A percentile compares a stretch with the other conserved stretches of the same genome.
phyloP scores from a whole-genome alignment of 2,797 vertebrate genomes.

The Diplodus sargus region DNA sequence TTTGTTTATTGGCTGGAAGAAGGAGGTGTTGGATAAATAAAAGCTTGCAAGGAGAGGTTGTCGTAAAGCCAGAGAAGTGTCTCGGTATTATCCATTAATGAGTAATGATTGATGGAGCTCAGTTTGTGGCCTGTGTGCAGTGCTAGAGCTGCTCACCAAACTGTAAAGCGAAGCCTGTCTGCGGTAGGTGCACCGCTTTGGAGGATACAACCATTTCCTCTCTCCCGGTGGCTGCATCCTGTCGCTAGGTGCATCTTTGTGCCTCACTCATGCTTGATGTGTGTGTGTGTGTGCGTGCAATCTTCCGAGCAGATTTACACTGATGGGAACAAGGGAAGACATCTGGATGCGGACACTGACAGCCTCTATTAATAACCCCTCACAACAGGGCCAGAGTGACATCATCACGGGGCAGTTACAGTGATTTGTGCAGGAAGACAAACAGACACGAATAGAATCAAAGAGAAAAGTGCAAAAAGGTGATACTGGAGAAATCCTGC shows the following conservation, averaged over 20 bases:
- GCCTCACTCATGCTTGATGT: slow-evolving; percentile 55
- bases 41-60: slow-evolving; percentile 18
- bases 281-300: slow-evolving; percentile 53
- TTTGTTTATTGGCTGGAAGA: slow-evolving; percentile 65
- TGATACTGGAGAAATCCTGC: slow-evolving; percentile 41
- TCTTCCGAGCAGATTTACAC: slow-evolving; percentile 75
- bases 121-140: not conserved
- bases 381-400: slow-evolving; percentile 77
- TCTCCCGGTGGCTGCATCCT: slow-evolving; percentile 82
- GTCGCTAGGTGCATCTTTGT: slow-evolving; percentile 76
- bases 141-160: slow-evolving; percentile 29
- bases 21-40: slow-evolving; percentile 58
- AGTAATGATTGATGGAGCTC: not conserved
- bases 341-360: slow-evolving; percentile 81
- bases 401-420: slow-evolving; percentile 74
- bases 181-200: slow-evolving; percentile 56
- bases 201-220: slow-evolving; percentile 82
- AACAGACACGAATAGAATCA: slow-evolving; percentile 80
- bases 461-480: slow-evolving; percentile 67
- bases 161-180: slow-evolving; percentile 2
- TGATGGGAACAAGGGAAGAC: slow-evolving; percentile 84
- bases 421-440: slow-evolving; percentile 76
- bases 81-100: not conserved
- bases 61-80: slow-evolving; percentile 1
- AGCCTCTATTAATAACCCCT: slow-evolving; percentile 81